A percentile compares a stretch with the other conserved stretches of the same genome.
Conservation (phyloP, 2,797 vertebrate species). For the Pangasius mekongensis region DNA sequence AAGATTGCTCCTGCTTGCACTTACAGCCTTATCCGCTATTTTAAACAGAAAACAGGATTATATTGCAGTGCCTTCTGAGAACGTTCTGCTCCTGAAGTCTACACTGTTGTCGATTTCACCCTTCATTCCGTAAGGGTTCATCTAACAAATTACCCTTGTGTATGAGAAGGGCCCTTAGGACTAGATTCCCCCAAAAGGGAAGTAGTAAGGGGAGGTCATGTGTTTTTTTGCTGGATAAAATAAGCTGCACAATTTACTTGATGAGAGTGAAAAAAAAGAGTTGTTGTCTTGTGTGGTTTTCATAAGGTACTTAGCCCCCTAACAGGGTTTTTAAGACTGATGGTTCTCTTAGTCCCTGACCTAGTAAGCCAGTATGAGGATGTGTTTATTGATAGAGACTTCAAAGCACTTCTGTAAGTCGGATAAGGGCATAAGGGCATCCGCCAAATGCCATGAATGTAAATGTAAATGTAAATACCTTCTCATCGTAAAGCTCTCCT, state of each 20-base stretch:
- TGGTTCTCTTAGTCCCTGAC: background rate
- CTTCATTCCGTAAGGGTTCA: background rate
- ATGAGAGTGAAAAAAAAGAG: background rate
- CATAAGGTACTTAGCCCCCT: background rate
- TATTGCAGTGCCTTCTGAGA: background rate
- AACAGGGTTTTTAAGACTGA: background rate
- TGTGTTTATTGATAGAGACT: background rate
- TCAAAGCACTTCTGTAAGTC: background rate
- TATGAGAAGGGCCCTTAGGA: background rate
- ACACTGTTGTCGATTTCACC: background rate
- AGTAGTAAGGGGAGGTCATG: background rate
- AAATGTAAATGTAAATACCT: slow-evolving; percentile 68
- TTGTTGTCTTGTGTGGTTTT: background rate
- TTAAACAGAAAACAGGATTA: background rate
- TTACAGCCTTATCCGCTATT: background rate
- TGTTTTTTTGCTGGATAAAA: background rate
- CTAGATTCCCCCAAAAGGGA: background rate
- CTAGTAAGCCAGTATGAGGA: background rate
- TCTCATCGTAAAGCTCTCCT: slow-evolving; percentile 85
- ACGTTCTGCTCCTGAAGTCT: background rate
- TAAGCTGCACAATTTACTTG: background rate
- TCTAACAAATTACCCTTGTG: background rate
- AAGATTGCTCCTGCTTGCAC: background rate
- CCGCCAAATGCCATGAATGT: background rate
- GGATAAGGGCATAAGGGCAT: background rate